Conservation (phyloP, 2,888 invertebrate species). For the Erynnis tages region DNA sequence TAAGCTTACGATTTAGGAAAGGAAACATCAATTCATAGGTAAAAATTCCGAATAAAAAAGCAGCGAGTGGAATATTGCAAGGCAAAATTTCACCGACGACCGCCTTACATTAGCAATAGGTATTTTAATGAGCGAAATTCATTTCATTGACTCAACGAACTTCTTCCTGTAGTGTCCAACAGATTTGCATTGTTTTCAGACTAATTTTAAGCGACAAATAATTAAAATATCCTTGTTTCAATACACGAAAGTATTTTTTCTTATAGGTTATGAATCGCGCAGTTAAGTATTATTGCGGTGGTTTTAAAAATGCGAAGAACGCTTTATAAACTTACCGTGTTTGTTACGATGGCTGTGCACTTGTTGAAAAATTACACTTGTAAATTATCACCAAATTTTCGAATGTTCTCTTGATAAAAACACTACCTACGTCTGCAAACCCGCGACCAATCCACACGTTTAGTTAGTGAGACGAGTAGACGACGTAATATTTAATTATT, state of each 20-base stretch:
- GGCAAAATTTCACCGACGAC: slow-evolving; percentile 3
- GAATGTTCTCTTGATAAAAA: slow-evolving; percentile 71
- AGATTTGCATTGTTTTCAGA: no score
- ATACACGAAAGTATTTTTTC: not conserved
- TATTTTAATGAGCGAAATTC: not conserved
- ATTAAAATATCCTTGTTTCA: not conserved
- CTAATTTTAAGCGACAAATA: no score
- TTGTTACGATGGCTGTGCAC: slow-evolving; percentile 38
- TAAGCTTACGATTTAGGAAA: no score
- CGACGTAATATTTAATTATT: not conserved
- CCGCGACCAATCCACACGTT: slow-evolving; percentile 48
- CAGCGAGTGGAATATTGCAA: no score
- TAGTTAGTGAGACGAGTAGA: no score
- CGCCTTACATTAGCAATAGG: not conserved
- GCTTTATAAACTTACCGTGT: slow-evolving; percentile 47
- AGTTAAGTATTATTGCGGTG: not conserved
- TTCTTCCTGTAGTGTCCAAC: no score
- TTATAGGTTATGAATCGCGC: slow-evolving; percentile 19
- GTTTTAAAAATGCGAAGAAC: not conserved
- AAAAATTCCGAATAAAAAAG: no score
- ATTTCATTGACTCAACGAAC: not conserved
- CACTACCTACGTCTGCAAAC: slow-evolving; percentile 50
- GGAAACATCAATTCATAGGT: no score
- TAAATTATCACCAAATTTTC: slow-evolving; percentile 72
- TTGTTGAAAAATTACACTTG: slow-evolving; percentile 59